phyloP scores from a whole-genome alignment of 2,797 vertebrate genomes.

The Sebastes steindachneri region DNA sequence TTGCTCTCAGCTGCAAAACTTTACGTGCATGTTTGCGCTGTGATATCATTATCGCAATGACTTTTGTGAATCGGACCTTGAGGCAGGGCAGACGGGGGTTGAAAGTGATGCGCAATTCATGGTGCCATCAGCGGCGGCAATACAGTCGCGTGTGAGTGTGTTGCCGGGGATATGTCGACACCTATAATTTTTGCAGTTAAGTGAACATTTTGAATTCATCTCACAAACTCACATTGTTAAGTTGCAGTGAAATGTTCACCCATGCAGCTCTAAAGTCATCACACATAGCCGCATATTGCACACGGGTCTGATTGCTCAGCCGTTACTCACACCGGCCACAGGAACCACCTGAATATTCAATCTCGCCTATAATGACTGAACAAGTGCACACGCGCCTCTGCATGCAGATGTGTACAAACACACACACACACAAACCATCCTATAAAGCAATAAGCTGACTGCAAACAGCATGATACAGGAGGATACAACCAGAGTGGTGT shows the following conservation, averaged over 20 bases:
- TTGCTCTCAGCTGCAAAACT: neutral
- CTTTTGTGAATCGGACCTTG: neutral
- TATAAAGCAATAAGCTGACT: neutral
- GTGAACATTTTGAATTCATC: constrained; percentile 7
- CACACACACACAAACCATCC: neutral
- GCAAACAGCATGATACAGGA: neutral
- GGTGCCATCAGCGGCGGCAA: neutral
- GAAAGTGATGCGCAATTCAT: neutral
- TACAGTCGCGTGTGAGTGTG: too few species aligned
- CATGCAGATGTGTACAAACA: neutral
- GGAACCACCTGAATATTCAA: neutral
- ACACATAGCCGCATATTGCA: neutral
- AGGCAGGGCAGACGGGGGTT: neutral
- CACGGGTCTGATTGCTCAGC: constrained; percentile 7
- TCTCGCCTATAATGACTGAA: constrained; percentile 3
- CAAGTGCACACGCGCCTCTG: neutral
- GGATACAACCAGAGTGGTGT: neutral
- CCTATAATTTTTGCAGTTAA: neutral
- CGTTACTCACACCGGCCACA: neutral
- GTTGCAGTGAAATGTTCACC: constrained; percentile 4
- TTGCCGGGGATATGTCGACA: neutral
- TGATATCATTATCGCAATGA: neutral
- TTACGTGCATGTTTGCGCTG: neutral
- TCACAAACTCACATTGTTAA: constrained; percentile 6
- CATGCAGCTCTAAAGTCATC: neutral